A percentile compares a stretch with the other conserved stretches of the same genome.
phyloP scores from a whole-genome alignment of 1,140 invertebrate genomes.

The Pectinophora gossypiella region DNA sequence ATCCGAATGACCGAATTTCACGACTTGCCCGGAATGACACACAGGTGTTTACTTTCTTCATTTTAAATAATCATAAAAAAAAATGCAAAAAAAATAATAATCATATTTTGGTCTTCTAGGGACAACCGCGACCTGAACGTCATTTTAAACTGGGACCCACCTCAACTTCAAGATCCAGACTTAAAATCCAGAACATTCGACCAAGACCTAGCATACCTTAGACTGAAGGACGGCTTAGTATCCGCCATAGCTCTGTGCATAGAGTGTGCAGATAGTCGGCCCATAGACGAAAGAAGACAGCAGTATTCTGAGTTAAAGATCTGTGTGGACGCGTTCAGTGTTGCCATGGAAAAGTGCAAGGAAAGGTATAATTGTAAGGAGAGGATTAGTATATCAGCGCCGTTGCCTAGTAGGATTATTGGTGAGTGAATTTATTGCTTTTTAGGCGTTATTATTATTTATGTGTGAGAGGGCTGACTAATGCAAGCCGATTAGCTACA shows the following conservation, averaged over 20 bases:
- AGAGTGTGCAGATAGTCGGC: conserved; percentile 39
- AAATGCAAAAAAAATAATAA: no score
- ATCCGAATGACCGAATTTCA: no score
- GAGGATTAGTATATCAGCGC: conserved; percentile 35
- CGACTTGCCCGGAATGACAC: no score
- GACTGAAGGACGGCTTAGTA: conserved; percentile 52
- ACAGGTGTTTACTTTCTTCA: no score
- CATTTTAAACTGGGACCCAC: conserved; percentile 77
- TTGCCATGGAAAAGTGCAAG: conserved; percentile 36
- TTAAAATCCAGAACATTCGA: conserved; percentile 74
- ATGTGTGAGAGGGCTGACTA: no score
- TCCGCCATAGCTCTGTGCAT: conserved; percentile 49
- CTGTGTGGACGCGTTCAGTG: conserved; percentile 37
- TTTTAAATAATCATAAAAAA: no score
- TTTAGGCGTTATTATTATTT: no score
- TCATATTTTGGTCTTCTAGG: conserved; percentile 29
- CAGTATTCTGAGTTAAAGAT: conserved; percentile 35
- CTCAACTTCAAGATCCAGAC: conserved; percentile 84
- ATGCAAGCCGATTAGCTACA: no score
- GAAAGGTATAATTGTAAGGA: conserved; percentile 29
- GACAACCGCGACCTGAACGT: conserved; percentile 79
- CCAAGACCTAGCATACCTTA: conserved; percentile 51
- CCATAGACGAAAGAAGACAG: conserved; percentile 27
- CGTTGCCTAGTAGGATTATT: conserved; percentile 56
- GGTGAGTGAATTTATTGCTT: conserved; percentile 37